A percentile compares a stretch with the other conserved stretches of the same genome.
Evolutionary conservation across 2,888 invertebrate genomes (phyloP).

Genomic region (Leistus spinibarbis): DNA sequence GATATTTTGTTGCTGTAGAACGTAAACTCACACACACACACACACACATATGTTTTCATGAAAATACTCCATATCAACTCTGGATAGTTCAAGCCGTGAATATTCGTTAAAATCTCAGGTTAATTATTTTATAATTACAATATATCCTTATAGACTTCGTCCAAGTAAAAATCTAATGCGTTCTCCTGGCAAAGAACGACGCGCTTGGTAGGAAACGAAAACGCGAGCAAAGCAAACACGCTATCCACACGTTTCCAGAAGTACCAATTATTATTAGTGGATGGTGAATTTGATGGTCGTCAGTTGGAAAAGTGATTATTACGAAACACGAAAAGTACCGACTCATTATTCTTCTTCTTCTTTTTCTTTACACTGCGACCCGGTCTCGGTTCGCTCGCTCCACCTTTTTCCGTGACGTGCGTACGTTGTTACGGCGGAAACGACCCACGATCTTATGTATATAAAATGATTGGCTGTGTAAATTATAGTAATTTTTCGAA

Average conservation of each 20-base stretch:
- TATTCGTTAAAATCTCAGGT: too few species aligned
- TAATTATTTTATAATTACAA: too few species aligned
- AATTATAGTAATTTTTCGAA: not conserved
- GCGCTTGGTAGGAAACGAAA: not conserved
- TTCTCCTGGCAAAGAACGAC: not conserved
- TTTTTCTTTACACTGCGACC: conserved; percentile 16
- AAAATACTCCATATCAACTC: too few species aligned
- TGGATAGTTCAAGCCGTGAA: too few species aligned
- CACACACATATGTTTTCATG: too few species aligned
- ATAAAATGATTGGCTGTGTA: not conserved
- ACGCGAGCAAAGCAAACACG: conserved; percentile 13
- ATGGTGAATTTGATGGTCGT: conserved; percentile 26
- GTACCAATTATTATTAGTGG: conserved; percentile 38
- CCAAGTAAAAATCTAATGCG: too few species aligned
- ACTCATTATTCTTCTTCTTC: conserved; percentile 25
- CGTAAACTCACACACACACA: too few species aligned
- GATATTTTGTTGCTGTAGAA: too few species aligned
- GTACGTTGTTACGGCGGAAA: not conserved
- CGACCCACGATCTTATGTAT: not conserved
- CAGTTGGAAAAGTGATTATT: conserved; percentile 39
- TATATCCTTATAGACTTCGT: too few species aligned
- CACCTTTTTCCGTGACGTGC: not conserved
- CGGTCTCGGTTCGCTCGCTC: not conserved
- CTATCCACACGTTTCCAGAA: conserved; percentile 34
- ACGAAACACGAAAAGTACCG: conserved; percentile 33